Evolutionary conservation across 2,113 vertebrate genomes (phyloP).

Genomic region (Brevimyrus niger): DNA sequence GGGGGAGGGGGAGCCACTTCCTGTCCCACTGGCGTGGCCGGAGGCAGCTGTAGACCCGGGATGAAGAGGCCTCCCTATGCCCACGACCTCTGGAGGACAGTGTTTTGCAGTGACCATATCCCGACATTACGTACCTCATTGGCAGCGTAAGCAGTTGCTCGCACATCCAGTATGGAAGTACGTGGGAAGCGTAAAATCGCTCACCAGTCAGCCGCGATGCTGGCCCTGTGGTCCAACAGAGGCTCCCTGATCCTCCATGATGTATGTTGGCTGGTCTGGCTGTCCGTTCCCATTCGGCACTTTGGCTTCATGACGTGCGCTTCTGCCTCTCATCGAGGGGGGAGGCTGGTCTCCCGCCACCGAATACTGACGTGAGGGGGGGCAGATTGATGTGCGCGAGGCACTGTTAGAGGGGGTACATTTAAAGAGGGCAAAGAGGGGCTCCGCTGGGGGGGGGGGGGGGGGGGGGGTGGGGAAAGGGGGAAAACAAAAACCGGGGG

Average conservation of each 20-base stretch:
- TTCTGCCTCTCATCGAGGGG: neutral
- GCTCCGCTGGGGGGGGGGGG: neutral
- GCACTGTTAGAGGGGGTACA: neutral
- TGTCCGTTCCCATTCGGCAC: neutral
- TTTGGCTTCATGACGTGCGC: neutral
- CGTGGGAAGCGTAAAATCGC: neutral
- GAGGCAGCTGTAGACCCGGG: slow-evolving; percentile 1
- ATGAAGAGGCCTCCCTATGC: neutral
- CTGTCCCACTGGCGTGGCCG: neutral
- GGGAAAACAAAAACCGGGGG: too few relatives aligned
- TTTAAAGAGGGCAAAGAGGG: neutral
- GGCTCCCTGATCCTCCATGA: neutral
- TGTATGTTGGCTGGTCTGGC: neutral
- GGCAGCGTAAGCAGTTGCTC: neutral
- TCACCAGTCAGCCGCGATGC: neutral
- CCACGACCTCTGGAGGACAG: neutral
- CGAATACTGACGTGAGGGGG: neutral
- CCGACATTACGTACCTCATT: neutral
- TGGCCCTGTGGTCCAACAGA: neutral
- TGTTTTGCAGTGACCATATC: neutral
- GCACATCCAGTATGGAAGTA: neutral
- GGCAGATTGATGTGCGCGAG: neutral
- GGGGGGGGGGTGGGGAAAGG: too few relatives aligned
- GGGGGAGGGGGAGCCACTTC: neutral
- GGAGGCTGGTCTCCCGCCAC: neutral